Percentiles rank a stretch among this genome's conserved stretches.
These are phyloP conservation scores for Danionella cerebrum DNA, from an alignment of 2,113 vertebrate genomes.

Conservation along the genomic window DNA sequence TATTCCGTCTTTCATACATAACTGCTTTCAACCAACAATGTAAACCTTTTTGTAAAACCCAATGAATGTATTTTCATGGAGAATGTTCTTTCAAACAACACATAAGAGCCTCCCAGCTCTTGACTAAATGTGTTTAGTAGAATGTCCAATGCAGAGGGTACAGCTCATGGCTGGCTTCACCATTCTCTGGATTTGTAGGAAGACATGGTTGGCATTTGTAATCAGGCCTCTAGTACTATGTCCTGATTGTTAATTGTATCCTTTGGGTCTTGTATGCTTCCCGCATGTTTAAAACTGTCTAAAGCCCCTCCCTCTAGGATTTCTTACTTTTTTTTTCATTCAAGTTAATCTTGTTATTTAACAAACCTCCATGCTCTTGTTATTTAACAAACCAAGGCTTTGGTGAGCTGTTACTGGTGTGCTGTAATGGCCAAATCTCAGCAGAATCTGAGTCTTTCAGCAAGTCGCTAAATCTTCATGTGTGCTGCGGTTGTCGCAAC, in stretches of 20 bases:
- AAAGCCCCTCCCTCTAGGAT: not conserved
- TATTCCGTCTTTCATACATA: no score
- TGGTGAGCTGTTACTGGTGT: conserved; percentile 4
- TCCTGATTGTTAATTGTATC: conserved; percentile 44
- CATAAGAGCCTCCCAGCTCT: not conserved
- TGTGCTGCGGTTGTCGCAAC: not conserved
- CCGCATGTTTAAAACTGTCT: conserved; percentile 35
- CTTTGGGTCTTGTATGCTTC: conserved; percentile 33
- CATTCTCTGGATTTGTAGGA: conserved; percentile 12
- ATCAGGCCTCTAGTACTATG: conserved; percentile 27
- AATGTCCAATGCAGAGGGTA: conserved; percentile 17
- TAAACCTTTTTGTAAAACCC: no score
- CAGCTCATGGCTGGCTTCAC: conserved; percentile 19
- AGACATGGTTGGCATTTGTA: conserved; percentile 35
- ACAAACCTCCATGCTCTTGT: conserved; percentile 12
- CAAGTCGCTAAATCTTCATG: not conserved
- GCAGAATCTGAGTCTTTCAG: not conserved
- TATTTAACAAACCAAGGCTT: conserved; percentile 24
- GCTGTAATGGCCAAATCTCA: not conserved
- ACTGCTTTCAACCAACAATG: no score
- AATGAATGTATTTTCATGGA: no score
- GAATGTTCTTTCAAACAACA: conserved; percentile 2
- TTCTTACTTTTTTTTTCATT: conserved; percentile 17
- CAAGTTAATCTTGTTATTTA: conserved; percentile 29
- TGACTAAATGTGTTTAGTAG: conserved; percentile 5